phyloP scores from a whole-genome alignment of 2,797 vertebrate species.

The Oreochromis grahami region DNA sequence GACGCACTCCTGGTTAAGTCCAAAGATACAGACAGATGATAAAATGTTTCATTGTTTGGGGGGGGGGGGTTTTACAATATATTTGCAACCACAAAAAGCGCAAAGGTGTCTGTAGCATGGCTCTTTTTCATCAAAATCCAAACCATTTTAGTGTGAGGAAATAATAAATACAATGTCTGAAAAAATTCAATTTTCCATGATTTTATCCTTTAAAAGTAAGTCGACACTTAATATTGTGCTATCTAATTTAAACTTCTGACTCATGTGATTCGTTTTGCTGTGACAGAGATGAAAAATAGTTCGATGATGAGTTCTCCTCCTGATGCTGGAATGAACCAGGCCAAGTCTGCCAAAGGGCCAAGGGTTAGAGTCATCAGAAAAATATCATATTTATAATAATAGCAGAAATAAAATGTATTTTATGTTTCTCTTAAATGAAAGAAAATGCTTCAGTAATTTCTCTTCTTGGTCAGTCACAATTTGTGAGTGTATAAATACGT shows the following conservation, averaged over 20 bases:
- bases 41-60: neutral
- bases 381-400: neutral
- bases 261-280: neutral
- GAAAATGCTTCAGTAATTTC: neutral
- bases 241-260: neutral
- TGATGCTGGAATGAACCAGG: neutral
- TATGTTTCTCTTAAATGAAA: neutral
- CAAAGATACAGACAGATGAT: neutral
- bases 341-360: neutral
- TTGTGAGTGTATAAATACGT: neutral
- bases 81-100: neutral
- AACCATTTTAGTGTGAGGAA: neutral
- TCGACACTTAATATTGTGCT: neutral
- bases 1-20: neutral
- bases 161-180: neutral
- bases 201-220: neutral
- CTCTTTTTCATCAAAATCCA: neutral
- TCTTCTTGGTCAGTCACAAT: neutral
- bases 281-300: neutral
- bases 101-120: neutral
- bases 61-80: neutral
- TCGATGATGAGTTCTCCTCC: neutral
- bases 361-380: neutral
- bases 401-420: neutral
- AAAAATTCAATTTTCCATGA: neutral